Percentiles rank a stretch among this genome's conserved stretches.
Conservation (phyloP, 1,140 invertebrate species). For the Pseudomyrmex cubaensis region DNA sequence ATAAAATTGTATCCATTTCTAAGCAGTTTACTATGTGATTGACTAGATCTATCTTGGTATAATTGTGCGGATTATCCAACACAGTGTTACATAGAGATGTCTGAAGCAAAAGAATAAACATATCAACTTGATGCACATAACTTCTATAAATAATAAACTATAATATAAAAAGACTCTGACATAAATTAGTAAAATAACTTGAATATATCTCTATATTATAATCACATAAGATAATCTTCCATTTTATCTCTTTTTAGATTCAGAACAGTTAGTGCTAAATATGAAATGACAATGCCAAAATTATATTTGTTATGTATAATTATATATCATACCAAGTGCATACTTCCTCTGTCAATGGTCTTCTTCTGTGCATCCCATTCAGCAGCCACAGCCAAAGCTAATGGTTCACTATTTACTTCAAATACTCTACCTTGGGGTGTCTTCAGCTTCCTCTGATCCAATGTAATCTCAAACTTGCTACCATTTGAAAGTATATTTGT, state of each 20-base stretch:
- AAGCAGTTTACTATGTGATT: conserved; percentile 93
- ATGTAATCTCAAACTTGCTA: conserved; percentile 90
- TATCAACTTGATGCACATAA: background rate
- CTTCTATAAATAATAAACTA: background rate
- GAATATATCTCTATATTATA: background rate
- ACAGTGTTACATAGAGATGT: conserved; percentile 95
- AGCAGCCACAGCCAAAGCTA: conserved; percentile 95
- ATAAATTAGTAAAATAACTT: too few species aligned
- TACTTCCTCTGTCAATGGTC: conserved; percentile 90
- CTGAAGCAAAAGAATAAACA: conserved; percentile 80
- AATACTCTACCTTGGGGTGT: conserved; percentile 93
- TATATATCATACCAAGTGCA: conserved; percentile 92
- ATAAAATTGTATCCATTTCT: conserved; percentile 95
- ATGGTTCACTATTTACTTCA: conserved; percentile 92
- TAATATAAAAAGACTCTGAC: background rate
- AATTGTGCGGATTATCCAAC: conserved; percentile 95
- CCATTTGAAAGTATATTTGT: conserved; percentile 88
- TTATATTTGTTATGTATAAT: background rate
- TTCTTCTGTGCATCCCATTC: conserved; percentile 97
- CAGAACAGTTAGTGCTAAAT: conserved; percentile 28
- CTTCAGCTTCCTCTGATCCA: conserved; percentile 94
- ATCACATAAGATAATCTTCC: background rate
- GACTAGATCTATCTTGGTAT: conserved; percentile 91
- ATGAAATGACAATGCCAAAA: background rate
- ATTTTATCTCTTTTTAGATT: conserved; percentile 29